Percentiles rank a stretch among this genome's conserved stretches.
phyloP scores from a whole-genome alignment of 2,888 invertebrate genomes.

The Hirtodrosophila duncani region DNA sequence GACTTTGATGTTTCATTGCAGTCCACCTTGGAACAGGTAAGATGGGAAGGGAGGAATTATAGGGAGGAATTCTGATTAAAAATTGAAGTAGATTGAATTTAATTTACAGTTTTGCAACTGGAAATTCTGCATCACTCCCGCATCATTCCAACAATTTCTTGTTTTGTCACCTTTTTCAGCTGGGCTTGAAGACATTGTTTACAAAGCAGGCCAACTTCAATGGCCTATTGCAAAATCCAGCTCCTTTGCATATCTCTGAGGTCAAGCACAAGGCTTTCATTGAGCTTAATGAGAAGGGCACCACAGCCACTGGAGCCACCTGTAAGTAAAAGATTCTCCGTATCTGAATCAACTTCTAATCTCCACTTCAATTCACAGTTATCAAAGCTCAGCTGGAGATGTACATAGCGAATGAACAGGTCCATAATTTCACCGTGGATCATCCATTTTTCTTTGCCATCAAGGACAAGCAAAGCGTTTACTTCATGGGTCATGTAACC shows the following conservation, averaged over 20 bases:
- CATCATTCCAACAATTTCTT: no score
- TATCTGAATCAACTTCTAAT: background rate
- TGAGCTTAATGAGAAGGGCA: slow-evolving; percentile 91
- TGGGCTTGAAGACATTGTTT: slow-evolving; percentile 85
- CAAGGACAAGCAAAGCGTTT: slow-evolving; percentile 28
- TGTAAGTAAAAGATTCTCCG: slow-evolving; percentile 23
- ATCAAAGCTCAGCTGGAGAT: slow-evolving; percentile 12
- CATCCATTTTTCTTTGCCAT: slow-evolving; percentile 60
- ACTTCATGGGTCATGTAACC: slow-evolving; percentile 43
- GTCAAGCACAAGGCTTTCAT: slow-evolving; percentile 90
- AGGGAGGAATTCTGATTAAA: no score
- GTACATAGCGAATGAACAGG: slow-evolving; percentile 55
- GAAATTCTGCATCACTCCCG: no score
- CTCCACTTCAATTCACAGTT: slow-evolving; percentile 6
- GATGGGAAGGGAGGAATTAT: no score
- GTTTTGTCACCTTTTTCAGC: slow-evolving; percentile 79
- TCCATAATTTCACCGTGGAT: slow-evolving; percentile 37
- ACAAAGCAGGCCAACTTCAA: slow-evolving; percentile 80
- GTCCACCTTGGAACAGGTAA: slow-evolving; percentile 81
- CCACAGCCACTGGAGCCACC: slow-evolving; percentile 90
- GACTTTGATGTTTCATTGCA: slow-evolving; percentile 84
- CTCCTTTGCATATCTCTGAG: slow-evolving; percentile 82
- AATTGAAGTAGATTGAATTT: background rate
- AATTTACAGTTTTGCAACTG: no score
- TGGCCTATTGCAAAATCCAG: slow-evolving; percentile 80